Base-by-base conservation (phyloP, 1,140 invertebrate genomes). In the Macrostomum lignano region DNA sequence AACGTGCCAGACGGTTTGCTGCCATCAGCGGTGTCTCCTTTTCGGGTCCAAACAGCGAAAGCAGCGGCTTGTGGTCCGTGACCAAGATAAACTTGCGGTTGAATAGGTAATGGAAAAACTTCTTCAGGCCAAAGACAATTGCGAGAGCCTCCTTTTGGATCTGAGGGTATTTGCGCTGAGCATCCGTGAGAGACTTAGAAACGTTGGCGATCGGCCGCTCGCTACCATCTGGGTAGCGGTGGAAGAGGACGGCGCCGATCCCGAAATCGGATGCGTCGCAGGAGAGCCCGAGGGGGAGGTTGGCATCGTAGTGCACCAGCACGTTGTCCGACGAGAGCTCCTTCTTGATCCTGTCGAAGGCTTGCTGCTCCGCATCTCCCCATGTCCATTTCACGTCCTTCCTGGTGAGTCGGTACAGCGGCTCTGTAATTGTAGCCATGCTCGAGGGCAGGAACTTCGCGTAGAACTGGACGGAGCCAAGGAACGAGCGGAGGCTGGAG, bases 131-230 rank as follows among this genome's bases (percentile, higher is more conserved):
- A 43, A 48, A 66, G 1, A 65, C 37, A 7, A 67, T 53, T 2
- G 54, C 51, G n/a, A 62, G 40, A 6, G 55, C 58, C 47, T 69
- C 63, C 40, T 55, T 62, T 20, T 68, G 58, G 17, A 63, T 55
- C 37, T 60, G 55, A 7, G 50, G 37, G 31, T 66, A 63, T 32
- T 55, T 62, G 40, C 45, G 56, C 41, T 21, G 42, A 25, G n/a
- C 42, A 44, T 20, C 65, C 41, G 1, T 48, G n/a, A n/a, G n/a
- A n/a, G n/a, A n/a, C n/a, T n/a, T n/a, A n/a, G n/a, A n/a, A n/a
- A n/a, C n/a, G n/a, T n/a, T n/a, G n/a, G n/a, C n/a, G n/a, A n/a
- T n/a, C n/a, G n/a, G n/a, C n/a, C n/a, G n/a, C n/a, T n/a, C n/a
- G n/a, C n/a, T n/a, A n/a, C n/a, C n/a, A n/a, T n/a, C n/a, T n/a